Evolutionary conservation across 2,113 vertebrate species (phyloP).

Genomic region (Geococcyx californianus): DNA sequence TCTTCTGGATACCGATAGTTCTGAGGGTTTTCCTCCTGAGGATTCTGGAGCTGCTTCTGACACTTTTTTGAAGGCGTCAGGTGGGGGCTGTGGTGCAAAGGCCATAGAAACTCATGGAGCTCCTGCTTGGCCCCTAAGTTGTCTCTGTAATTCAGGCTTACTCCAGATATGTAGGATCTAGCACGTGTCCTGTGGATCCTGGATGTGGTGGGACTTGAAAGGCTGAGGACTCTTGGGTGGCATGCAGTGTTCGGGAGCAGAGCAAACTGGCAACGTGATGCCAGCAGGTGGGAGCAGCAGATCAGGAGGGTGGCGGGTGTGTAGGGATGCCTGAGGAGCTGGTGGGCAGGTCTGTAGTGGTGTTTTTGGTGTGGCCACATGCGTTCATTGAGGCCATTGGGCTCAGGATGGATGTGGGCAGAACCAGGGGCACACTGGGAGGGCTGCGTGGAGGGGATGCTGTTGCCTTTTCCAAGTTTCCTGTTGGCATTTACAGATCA

Average conservation of each 20-base stretch:
- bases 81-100: not conserved
- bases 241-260: not conserved
- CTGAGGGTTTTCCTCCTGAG: not conserved
- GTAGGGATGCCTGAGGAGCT: fast-evolving
- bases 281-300: not conserved
- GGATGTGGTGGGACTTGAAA: not conserved
- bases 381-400: not conserved
- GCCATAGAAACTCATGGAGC: not conserved
- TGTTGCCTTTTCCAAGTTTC: not conserved
- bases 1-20: not conserved
- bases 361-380: not conserved
- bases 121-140: not conserved
- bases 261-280: not conserved
- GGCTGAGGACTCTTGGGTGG: not conserved
- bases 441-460: not conserved
- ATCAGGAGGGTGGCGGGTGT: fast-evolving
- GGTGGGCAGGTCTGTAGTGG: not conserved
- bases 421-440: not conserved
- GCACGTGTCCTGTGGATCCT: not conserved
- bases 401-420: not conserved
- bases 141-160: not conserved
- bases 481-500: not conserved
- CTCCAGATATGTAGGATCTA: not conserved
- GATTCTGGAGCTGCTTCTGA: not conserved
- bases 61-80: not conserved